Evolutionary conservation across 2,888 invertebrate genomes (phyloP).

Genomic region (Xestia sexstrigata): DNA sequence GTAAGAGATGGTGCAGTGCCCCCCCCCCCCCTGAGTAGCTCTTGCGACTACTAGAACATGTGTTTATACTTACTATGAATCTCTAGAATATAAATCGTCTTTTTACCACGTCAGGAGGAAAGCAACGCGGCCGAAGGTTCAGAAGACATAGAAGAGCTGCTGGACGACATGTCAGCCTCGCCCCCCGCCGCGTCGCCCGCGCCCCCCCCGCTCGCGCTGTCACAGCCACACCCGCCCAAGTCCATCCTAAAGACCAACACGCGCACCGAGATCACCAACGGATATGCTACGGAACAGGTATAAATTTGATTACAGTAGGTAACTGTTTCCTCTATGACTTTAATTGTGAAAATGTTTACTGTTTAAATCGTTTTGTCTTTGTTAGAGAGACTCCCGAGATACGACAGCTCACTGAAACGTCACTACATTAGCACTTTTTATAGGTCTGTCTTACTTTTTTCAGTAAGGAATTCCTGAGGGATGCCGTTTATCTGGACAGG

Average conservation of each 20-base stretch:
- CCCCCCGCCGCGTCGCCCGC: constrained; percentile 48
- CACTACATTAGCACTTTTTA: neutral
- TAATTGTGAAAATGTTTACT: neutral
- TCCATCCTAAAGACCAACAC: constrained; percentile 84
- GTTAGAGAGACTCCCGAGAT: no score
- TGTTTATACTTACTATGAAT: no score
- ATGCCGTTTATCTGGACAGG: neutral
- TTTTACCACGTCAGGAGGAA: constrained; percentile 69
- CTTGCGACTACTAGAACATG: no score
- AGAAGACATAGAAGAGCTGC: constrained; percentile 70
- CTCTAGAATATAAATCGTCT: neutral
- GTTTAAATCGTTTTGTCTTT: no score
- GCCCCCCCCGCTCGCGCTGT: constrained; percentile 63
- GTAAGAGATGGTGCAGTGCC: no score
- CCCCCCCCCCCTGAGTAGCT: no score
- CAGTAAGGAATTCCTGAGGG: neutral
- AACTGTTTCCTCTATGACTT: neutral
- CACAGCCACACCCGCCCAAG: constrained; percentile 80
- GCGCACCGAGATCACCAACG: constrained; percentile 79
- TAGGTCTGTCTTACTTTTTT: neutral
- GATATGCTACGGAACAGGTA: constrained; percentile 74
- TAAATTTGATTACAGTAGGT: neutral
- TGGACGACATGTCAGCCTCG: constrained; percentile 60
- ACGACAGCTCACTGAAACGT: no score
- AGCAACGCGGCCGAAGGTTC: constrained; percentile 71